Conservation (phyloP, 2,113 vertebrate species). For the Muntiacus muntjak region DNA sequence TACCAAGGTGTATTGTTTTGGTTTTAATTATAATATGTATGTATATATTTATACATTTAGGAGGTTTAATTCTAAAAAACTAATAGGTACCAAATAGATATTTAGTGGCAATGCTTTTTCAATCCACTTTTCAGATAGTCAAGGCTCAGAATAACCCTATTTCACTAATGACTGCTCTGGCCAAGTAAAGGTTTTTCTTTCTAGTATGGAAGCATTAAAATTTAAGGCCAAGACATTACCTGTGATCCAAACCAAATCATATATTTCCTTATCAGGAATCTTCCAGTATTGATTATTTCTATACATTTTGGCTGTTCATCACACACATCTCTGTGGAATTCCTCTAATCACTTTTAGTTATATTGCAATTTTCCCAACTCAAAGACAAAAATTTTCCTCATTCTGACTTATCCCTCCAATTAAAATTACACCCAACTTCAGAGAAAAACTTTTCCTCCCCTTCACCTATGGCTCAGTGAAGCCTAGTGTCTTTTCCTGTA, state of each 20-base stretch:
- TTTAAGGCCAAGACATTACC: background rate
- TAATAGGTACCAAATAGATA: background rate
- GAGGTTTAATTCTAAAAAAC: background rate
- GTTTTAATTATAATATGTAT: background rate
- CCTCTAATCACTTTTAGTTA: background rate
- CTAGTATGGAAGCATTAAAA: background rate
- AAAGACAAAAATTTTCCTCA: background rate
- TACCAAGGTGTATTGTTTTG: background rate
- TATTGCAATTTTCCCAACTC: background rate
- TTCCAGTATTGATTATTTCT: background rate
- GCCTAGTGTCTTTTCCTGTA: background rate
- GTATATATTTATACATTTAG: background rate
- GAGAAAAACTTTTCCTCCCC: background rate
- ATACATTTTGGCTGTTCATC: background rate
- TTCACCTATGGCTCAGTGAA: background rate
- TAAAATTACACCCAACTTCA: background rate
- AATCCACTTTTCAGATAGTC: background rate
- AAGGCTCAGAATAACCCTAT: background rate
- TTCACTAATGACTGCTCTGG: background rate
- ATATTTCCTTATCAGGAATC: background rate
- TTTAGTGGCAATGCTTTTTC: background rate
- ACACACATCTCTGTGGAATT: background rate
- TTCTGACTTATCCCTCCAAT: background rate
- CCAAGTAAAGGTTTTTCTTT: background rate
- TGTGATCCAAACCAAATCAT: background rate